Evolutionary conservation across 1,140 invertebrate species (phyloP).

Genomic region (Bombus superbus): DNA sequence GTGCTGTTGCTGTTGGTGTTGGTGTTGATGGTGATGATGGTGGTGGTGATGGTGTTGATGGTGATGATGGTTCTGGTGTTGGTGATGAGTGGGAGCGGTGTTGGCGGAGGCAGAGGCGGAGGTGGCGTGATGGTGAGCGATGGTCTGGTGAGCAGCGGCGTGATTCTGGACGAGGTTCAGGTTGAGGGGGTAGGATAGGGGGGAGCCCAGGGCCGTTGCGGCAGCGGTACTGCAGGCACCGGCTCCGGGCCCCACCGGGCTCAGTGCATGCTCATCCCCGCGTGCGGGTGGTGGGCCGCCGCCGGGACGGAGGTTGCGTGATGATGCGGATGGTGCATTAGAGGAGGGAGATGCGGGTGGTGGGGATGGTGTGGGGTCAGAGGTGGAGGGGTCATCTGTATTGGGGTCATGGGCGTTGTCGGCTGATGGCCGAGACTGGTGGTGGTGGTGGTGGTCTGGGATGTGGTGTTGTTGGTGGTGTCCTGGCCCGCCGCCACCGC

Average conservation of each 20-base stretch:
- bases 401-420: conserved; percentile 82
- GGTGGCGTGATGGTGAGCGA: conserved; percentile 62
- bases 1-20: conserved; percentile 73
- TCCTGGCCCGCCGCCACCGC: conserved; percentile 72
- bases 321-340: conserved; percentile 82
- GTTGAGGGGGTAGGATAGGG: conserved; percentile 81
- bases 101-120: conserved; percentile 42
- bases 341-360: conserved; percentile 82
- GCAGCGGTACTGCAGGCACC: conserved; percentile 79
- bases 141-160: conserved; percentile 45
- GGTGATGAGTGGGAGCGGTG: conserved; percentile 42
- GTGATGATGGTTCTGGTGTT: conserved; percentile 61
- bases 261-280: conserved; percentile 85
- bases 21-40: conserved; percentile 69
- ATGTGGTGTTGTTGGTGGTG: conserved; percentile 79
- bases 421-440: conserved; percentile 78
- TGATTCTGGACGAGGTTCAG: conserved; percentile 78
- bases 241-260: conserved; percentile 83
- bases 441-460: conserved; percentile 75
- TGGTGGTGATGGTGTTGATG: conserved; percentile 64
- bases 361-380: conserved; percentile 82
- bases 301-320: conserved; percentile 78
- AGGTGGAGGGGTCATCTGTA: conserved; percentile 82
- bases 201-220: conserved; percentile 82
- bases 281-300: conserved; percentile 79